A percentile compares a stretch with the other conserved stretches of the same genome.
Evolutionary conservation across 2,113 vertebrate species (phyloP).

Genomic region (Maccullochella peelii): DNA sequence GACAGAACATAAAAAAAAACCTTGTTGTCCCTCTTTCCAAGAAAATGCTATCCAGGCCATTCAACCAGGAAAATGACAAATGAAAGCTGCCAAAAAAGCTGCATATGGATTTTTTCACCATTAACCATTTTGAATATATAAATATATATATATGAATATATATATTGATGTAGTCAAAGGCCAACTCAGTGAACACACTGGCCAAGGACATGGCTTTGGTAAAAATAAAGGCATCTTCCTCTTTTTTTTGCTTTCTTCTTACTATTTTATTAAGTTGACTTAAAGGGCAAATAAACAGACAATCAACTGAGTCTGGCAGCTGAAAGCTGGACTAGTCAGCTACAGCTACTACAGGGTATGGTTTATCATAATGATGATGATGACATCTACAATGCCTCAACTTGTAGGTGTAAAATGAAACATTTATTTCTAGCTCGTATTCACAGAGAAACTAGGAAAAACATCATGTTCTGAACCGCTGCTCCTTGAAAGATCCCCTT

Average conservation of each 20-base stretch:
- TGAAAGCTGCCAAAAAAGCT: not conserved
- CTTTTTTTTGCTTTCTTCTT: not conserved
- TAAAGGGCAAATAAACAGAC: not conserved
- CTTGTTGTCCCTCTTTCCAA: not conserved
- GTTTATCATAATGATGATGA: not conserved
- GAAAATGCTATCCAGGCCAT: not conserved
- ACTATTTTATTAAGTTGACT: not conserved
- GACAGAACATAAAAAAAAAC: not conserved
- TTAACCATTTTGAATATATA: no score
- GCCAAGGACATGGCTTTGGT: not conserved
- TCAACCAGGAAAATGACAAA: not conserved
- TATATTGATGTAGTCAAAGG: not conserved
- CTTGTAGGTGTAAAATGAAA: not conserved
- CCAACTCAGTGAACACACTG: not conserved
- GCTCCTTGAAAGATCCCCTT: not conserved
- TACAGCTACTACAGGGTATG: no score
- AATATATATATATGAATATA: no score
- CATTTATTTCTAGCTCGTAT: not conserved
- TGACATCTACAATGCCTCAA: not conserved
- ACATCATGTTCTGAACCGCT: not conserved
- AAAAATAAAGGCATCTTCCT: not conserved
- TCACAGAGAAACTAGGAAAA: not conserved
- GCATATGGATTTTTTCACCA: not conserved
- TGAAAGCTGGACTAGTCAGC: not conserved
- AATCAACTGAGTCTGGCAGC: not conserved